Percentiles rank a stretch among this genome's conserved stretches.
Conservation (phyloP, 2,113 vertebrate species). For the Pluvialis apricaria region DNA sequence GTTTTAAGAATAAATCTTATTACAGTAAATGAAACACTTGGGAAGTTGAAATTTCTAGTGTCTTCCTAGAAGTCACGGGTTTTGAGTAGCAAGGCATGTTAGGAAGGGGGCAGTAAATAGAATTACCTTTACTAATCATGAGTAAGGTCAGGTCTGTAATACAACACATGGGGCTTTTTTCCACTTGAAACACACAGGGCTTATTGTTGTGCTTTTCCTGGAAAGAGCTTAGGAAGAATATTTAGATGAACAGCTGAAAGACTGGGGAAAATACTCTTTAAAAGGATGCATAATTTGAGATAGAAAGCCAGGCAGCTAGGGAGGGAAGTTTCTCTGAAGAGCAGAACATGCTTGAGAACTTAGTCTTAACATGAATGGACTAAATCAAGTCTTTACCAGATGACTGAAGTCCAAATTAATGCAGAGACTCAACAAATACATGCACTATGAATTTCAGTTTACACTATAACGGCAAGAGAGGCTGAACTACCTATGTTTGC, state of each 20-base stretch:
- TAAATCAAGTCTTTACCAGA: neutral
- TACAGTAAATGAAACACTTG: neutral
- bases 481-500: neutral
- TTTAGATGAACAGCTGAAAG: neutral
- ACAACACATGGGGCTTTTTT: neutral
- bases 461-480: neutral
- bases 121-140: conserved; percentile 46
- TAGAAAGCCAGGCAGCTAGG: neutral
- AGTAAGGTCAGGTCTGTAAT: conserved; percentile 33
- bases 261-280: neutral
- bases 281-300: neutral
- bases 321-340: neutral
- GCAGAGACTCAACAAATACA: neutral
- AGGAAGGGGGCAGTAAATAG: neutral
- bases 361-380: neutral
- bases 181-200: conserved; percentile 29
- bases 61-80: neutral
- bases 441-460: neutral
- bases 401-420: neutral
- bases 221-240: conserved; percentile 43
- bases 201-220: conserved; percentile 31
- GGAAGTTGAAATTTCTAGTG: neutral
- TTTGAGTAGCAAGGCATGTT: neutral
- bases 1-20: neutral
- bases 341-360: neutral